Base-by-base conservation (phyloP, 2,113 vertebrate genomes). In the Asarcornis scutulata region DNA sequence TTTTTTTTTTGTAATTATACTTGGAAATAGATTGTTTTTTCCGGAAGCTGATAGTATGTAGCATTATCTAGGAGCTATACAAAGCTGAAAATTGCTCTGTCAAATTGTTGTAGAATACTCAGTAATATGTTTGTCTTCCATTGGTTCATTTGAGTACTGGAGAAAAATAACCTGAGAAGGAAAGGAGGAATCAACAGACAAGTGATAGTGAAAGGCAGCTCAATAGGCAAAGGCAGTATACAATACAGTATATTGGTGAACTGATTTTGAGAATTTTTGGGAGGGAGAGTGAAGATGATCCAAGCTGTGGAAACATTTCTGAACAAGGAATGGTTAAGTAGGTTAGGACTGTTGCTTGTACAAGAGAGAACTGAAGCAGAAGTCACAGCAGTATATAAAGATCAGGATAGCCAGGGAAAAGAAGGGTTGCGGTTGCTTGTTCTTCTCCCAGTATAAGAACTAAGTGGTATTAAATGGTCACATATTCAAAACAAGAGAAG, bases 31-130 rank as follows among this genome's bases (percentile, higher is more conserved):
- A 36, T 91, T 79, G 42, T 48, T 8, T 91, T 93, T 93, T 81
- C 62, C 76, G 82, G 59, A 79, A 85, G 38, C 66, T 34, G 48
- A 32, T 64, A 68, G 42, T 16, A 11, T 79, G 42, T 55, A 36
- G 26, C 0, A 0, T 79, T 93, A 87, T 84, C 53, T 72, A 75
- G 71, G 26, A 91, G 34, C 23, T 52, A 56, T 48, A 64, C 53
- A 64, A 88, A 79, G 31, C 22, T 89, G 58, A 64, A 89, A 95
- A 94, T 85, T 82, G 62, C 48, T 83, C 53, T 85, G 67, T 84
- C 81, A 88, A 86, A 89, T 7, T 84, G n/a, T 66, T 90, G 55
- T 52, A 78, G 53, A 71, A 26, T 78, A 59, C 32, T 42, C 34
- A 21, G 52, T 11, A 31, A 63, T 71, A 7, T 23, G 36, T 22